Evolutionary conservation across 2,113 vertebrate species (phyloP).

Genomic region (Melanocharis versteri): DNA sequence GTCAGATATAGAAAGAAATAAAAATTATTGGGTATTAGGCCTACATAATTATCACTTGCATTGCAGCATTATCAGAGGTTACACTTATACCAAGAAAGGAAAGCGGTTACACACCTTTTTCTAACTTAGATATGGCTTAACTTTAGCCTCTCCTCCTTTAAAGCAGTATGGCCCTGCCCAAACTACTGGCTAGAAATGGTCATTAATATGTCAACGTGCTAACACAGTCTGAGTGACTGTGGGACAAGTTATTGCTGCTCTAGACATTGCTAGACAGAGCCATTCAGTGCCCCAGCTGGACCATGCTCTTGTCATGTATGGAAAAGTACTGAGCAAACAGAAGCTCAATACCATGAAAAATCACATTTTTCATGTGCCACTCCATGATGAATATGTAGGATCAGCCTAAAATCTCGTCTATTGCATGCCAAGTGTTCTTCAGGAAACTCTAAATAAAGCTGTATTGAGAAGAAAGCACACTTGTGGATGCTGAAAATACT

Average conservation of each 20-base stretch:
- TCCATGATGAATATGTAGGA: background rate
- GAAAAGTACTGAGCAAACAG: background rate
- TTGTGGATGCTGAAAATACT: background rate
- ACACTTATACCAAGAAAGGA: background rate
- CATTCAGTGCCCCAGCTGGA: background rate
- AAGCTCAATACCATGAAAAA: background rate
- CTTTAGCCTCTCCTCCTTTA: background rate
- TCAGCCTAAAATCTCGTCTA: background rate
- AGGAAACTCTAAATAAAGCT: background rate
- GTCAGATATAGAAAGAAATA: background rate
- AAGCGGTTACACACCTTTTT: background rate
- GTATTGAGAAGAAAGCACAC: background rate
- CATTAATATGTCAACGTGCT: background rate
- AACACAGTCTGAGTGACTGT: background rate
- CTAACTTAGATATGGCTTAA: background rate
- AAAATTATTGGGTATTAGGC: background rate
- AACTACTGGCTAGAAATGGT: background rate
- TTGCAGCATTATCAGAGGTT: background rate
- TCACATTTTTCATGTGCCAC: background rate
- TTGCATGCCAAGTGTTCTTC: background rate
- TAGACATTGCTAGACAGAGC: background rate
- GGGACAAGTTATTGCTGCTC: background rate
- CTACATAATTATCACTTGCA: background rate
- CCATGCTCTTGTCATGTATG: background rate
- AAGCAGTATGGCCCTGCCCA: rapidly evolving